Conservation (phyloP, 37 sponge, comb jelly and placozoan species). For the Tethya wilhelma region DNA sequence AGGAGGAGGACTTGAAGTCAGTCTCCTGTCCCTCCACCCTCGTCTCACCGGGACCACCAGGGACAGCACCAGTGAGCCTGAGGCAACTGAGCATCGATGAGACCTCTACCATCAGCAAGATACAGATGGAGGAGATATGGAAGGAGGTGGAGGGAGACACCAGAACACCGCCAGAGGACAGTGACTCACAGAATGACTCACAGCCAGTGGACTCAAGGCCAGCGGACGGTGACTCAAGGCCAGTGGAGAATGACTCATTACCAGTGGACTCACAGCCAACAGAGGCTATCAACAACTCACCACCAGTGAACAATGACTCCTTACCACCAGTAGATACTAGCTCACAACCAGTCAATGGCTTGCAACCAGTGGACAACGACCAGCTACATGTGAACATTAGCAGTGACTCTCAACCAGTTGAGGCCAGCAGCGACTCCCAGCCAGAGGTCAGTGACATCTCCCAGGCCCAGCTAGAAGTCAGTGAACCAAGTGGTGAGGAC, state of each 20-base stretch:
- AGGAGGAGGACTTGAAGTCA: neutral
- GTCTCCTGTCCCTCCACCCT: neutral
- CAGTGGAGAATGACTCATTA: neutral
- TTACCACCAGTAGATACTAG: too few species aligned
- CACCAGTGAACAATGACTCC: too few species aligned
- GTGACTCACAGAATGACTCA: neutral
- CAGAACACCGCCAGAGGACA: neutral
- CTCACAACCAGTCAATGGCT: too few species aligned
- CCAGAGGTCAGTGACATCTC: too few species aligned
- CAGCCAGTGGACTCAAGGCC: neutral
- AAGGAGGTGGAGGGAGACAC: conserved; percentile 36
- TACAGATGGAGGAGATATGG: conserved; percentile 61
- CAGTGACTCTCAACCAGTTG: too few species aligned
- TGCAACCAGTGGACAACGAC: too few species aligned
- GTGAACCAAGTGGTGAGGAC: too few species aligned
- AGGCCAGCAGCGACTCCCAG: too few species aligned
- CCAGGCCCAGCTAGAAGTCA: too few species aligned
- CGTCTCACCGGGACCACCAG: neutral
- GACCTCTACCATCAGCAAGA: conserved; percentile 21
- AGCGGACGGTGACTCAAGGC: neutral
- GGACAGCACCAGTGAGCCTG: conserved; percentile 17
- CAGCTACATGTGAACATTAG: neutral
- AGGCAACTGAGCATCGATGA: conserved; percentile 36
- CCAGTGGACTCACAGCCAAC: too few species aligned
- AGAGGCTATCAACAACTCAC: too few species aligned